Conservation (phyloP, 2,888 invertebrate genomes). For the Aporophyla lueneburgensis region DNA sequence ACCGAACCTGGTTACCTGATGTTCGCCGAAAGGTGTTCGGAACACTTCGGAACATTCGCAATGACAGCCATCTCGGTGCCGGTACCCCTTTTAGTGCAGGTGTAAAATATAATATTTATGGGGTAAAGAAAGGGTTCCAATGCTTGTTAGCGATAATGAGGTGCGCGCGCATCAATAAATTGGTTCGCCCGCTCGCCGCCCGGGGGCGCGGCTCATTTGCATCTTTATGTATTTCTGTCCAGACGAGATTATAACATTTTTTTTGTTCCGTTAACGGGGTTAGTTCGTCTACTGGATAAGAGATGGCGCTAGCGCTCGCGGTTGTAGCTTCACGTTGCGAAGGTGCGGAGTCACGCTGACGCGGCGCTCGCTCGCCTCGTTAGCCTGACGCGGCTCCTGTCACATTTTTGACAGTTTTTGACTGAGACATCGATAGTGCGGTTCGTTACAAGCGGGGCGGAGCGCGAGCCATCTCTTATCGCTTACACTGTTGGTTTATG, state of each 20-base stretch:
- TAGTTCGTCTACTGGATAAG: slow-evolving; percentile 77
- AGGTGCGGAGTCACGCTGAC: slow-evolving; percentile 83
- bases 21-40: slow-evolving; percentile 63
- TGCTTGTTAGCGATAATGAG: slow-evolving; percentile 90
- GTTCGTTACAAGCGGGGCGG: slow-evolving; percentile 88
- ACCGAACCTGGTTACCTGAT: slow-evolving; percentile 42
- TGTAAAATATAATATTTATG: slow-evolving; percentile 90
- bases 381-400: slow-evolving; percentile 89
- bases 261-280: slow-evolving; percentile 55
- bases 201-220: slow-evolving; percentile 87
- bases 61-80: slow-evolving; percentile 64
- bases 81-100: slow-evolving; percentile 81
- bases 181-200: slow-evolving; percentile 84
- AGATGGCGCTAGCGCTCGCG: slow-evolving; percentile 80
- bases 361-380: slow-evolving; percentile 84
- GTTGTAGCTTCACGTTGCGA: slow-evolving; percentile 26
- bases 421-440: slow-evolving; percentile 90
- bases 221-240: slow-evolving; percentile 84
- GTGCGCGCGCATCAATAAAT: slow-evolving; percentile 88
- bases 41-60: slow-evolving; percentile 65
- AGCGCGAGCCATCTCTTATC: slow-evolving; percentile 80
- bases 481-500: slow-evolving; percentile 85
- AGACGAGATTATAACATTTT: slow-evolving; percentile 71
- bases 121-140: slow-evolving; percentile 87
- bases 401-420: slow-evolving; percentile 90